Conservation (phyloP, 1,140 invertebrate genomes). For the Eriosoma lanigerum region DNA sequence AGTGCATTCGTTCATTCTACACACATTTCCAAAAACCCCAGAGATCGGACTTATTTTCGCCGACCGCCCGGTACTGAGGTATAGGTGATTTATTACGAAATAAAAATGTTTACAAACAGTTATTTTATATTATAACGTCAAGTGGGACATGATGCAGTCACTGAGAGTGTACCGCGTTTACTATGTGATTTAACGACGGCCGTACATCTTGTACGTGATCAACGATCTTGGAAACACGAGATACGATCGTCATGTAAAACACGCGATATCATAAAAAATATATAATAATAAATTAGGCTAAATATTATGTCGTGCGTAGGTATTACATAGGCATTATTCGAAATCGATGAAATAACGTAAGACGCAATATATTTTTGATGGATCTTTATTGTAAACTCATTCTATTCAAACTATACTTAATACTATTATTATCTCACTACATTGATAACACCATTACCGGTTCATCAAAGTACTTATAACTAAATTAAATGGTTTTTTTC, state of each 20-base stretch:
- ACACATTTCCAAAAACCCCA: no score
- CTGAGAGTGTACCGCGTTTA: not conserved
- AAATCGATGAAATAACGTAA: no score
- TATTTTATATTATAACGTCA: not conserved
- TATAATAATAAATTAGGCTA: no score
- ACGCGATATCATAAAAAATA: not conserved
- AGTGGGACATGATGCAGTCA: not conserved
- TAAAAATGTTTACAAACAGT: constrained; percentile 23
- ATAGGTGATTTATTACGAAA: constrained; percentile 21
- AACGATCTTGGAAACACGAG: not conserved
- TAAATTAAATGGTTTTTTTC: no score
- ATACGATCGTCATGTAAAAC: not conserved
- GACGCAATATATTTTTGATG: no score
- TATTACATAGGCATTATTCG: not conserved
- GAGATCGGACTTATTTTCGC: no score
- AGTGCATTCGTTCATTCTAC: no score
- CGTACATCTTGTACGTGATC: constrained; percentile 12
- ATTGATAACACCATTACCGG: no score
- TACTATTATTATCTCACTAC: no score
- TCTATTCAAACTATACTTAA: no score
- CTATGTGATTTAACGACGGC: constrained; percentile 25
- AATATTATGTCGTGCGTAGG: not conserved
- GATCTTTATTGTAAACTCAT: no score
- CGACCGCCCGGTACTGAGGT: not conserved
- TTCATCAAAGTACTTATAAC: no score